Base-by-base conservation (phyloP, 1,140 invertebrate species). In the Pseudobourletiella spinata region DNA sequence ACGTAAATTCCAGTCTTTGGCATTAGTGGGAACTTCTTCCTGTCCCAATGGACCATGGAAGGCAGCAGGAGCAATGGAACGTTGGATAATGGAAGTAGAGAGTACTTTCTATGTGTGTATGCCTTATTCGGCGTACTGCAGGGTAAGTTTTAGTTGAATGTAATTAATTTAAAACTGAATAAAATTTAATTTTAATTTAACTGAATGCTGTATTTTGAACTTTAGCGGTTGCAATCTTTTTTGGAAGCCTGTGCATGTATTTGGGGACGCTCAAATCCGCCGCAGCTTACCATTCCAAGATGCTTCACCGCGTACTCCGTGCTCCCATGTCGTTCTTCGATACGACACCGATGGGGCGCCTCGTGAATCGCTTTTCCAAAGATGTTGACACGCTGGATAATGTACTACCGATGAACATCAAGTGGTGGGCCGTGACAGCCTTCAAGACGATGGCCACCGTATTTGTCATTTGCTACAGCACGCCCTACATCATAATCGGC, bases 1-100 rank as follows among this genome's bases (percentile, higher is more conserved):
- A 20, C 56, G n/a, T 26, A 25, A 20, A 29, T 25, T 54, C 16
- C 91, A 52, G 50, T 14, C 4, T 22, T 52, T 26, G 14, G 6
- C 22, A 68, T 97, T 61, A 87, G 87, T 64, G 88, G 91, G 24
- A 97, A 94, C 77, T 79, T 96, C 63, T 98, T 93, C 93, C 80
- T 98, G 0, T 88, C 88, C 66, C 71, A 80, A 56, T 97, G 92
- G 93, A 88, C 89, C 25, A 83, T 85, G 63, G 86, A 87, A 67
- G 39, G 55, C 2, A 73, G 79, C 25, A 76, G 8, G n/a, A 77
- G 76, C 1, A 81, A 85, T 72, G 81, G 81, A 64, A 82, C 79
- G 3, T 74, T 81, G 2, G 74, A 86, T 73, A 81, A 75, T n/a
- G 67, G 71, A 20, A 79, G 79, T 70, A 76, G 87, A 64, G 83